These are phyloP conservation scores for Isurus oxyrinchus DNA, from an alignment of 2,113 vertebrate genomes.

Conservation along the genomic window DNA sequence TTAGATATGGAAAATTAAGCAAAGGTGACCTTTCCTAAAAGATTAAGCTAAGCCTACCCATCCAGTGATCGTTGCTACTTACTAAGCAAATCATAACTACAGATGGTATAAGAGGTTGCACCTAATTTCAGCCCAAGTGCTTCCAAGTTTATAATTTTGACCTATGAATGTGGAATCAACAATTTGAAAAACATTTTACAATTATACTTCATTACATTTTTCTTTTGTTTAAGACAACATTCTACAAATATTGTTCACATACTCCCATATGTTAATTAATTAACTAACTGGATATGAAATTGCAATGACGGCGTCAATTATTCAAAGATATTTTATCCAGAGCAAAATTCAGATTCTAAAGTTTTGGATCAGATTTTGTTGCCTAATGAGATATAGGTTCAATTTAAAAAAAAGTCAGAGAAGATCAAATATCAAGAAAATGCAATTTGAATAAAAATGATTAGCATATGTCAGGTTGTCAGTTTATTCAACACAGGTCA, in stretches of 20 bases:
- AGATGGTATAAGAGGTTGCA: background rate
- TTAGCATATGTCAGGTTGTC: background rate
- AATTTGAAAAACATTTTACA: background rate
- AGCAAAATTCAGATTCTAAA: background rate
- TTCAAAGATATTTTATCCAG: background rate
- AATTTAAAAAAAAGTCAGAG: background rate
- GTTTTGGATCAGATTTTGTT: background rate
- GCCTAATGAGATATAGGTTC: background rate
- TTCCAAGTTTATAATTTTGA: background rate
- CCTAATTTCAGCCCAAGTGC: background rate
- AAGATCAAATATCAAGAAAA: background rate
- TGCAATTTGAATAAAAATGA: background rate
- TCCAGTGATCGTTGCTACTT: background rate
- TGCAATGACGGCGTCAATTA: background rate
- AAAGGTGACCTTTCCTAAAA: background rate
- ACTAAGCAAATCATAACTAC: background rate
- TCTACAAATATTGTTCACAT: background rate
- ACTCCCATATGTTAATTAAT: background rate
- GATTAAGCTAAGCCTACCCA: background rate
- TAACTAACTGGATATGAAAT: background rate
- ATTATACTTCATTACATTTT: background rate
- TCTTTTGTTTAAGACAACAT: background rate
- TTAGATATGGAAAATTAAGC: background rate
- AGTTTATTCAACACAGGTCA: background rate
- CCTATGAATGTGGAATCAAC: background rate